These are phyloP conservation scores for Ia io DNA, from an alignment of 2,113 vertebrate species.

Conservation along the genomic window DNA sequence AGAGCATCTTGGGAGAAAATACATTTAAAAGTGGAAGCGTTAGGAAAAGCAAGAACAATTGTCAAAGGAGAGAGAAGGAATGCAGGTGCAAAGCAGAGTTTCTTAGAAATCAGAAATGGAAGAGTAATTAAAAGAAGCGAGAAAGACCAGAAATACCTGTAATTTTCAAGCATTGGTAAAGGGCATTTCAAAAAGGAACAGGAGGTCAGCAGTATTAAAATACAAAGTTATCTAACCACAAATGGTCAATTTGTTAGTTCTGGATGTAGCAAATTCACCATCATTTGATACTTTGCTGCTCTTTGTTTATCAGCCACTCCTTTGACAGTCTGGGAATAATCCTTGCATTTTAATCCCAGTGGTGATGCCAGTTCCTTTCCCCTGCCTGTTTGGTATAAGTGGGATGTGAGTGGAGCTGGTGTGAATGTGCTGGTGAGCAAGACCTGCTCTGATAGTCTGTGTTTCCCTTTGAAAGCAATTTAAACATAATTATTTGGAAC, in stretches of 20 bases:
- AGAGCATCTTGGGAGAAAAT: not conserved
- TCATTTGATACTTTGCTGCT: not conserved
- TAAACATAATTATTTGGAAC: not conserved
- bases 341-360: not conserved
- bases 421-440: not conserved
- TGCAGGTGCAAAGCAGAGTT: not conserved
- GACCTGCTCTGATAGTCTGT: not conserved
- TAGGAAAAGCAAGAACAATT: not conserved
- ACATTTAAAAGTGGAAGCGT: not conserved
- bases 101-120: not conserved
- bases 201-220: not conserved
- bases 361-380: not conserved
- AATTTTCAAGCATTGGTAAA: not conserved
- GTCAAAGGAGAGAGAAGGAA: not conserved
- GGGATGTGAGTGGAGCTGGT: no score
- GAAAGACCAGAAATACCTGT: not conserved
- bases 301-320: not conserved
- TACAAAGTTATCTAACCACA: not conserved
- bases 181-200: not conserved
- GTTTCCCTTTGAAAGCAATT: not conserved
- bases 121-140: not conserved
- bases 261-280: not conserved
- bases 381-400: not conserved
- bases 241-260: not conserved
- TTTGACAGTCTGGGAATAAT: not conserved